phyloP scores from a whole-genome alignment of 2,888 invertebrate species.

The Blastobasis lacticolella region DNA sequence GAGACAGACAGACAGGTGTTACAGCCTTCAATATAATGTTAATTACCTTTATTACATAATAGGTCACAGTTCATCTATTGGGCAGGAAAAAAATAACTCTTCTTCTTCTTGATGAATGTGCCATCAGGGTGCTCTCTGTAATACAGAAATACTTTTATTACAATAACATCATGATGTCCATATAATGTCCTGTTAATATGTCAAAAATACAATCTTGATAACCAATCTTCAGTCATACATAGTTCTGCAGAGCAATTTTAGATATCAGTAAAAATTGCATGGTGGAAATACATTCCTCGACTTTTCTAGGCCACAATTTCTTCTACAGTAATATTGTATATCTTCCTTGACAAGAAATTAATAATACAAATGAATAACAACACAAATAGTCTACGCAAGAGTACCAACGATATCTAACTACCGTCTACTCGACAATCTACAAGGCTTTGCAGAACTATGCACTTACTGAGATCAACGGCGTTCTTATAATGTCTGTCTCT shows the following conservation, averaged over 20 bases:
- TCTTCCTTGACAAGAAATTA: no score
- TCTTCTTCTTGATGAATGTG: slow-evolving; percentile 63
- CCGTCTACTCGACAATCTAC: slow-evolving; percentile 9
- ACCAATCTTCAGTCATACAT: slow-evolving; percentile 10
- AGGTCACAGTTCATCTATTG: slow-evolving; percentile 30
- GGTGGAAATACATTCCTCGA: no score
- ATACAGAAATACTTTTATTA: slow-evolving; percentile 14
- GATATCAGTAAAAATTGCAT: not conserved
- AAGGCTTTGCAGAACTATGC: slow-evolving; percentile 68
- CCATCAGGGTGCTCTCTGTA: slow-evolving; percentile 57
- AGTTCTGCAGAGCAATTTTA: slow-evolving; percentile 27
- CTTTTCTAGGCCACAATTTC: no score
- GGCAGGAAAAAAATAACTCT: slow-evolving; percentile 50
- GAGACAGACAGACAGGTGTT: not conserved
- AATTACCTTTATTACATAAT: slow-evolving; percentile 28
- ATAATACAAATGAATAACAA: no score
- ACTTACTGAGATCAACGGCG: slow-evolving; percentile 45
- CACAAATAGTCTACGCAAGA: not conserved
- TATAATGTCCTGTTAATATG: no score
- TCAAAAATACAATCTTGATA: not conserved
- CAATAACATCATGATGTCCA: no score
- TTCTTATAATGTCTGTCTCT: slow-evolving; percentile 32
- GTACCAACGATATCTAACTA: no score
- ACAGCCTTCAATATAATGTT: not conserved
- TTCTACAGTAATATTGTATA: no score